A percentile compares a stretch with the other conserved stretches of the same genome.
phyloP scores from a whole-genome alignment of 2,113 vertebrate genomes.

The Aegithalos caudatus region DNA sequence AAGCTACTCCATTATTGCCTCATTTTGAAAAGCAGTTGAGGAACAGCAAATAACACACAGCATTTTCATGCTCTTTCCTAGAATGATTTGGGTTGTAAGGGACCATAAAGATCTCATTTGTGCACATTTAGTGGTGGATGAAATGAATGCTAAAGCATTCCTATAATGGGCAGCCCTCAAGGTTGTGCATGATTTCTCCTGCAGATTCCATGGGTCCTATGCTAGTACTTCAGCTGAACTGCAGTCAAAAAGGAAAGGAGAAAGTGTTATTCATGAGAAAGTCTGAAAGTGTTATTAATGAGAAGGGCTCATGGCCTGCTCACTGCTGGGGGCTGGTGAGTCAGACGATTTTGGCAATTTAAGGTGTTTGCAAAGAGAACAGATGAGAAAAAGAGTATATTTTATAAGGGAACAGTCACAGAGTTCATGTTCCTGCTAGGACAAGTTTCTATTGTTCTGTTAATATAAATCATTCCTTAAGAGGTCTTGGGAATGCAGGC shows the following conservation, averaged over 20 bases:
- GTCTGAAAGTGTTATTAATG: neutral
- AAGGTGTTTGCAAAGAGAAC: neutral
- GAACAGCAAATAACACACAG: neutral
- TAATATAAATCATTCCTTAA: neutral
- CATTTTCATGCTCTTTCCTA: neutral
- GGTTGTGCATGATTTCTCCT: neutral
- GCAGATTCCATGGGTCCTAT: neutral
- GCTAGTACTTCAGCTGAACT: neutral
- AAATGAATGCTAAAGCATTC: neutral
- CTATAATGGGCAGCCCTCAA: neutral
- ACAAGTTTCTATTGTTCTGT: slow-evolving; percentile 46
- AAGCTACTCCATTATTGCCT: neutral
- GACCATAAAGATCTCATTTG: neutral
- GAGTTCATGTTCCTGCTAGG: neutral
- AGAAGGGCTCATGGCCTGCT: neutral
- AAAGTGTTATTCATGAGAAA: neutral
- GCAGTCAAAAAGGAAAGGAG: neutral
- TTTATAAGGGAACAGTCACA: neutral
- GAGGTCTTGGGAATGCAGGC: neutral
- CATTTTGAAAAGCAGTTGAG: neutral
- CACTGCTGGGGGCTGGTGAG: neutral
- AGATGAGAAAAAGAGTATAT: neutral
- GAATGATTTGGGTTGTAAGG: neutral
- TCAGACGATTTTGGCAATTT: neutral
- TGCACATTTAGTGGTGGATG: neutral